These are phyloP conservation scores for Scomber colias DNA, from an alignment of 2,113 vertebrate genomes.

Conservation along the genomic window DNA sequence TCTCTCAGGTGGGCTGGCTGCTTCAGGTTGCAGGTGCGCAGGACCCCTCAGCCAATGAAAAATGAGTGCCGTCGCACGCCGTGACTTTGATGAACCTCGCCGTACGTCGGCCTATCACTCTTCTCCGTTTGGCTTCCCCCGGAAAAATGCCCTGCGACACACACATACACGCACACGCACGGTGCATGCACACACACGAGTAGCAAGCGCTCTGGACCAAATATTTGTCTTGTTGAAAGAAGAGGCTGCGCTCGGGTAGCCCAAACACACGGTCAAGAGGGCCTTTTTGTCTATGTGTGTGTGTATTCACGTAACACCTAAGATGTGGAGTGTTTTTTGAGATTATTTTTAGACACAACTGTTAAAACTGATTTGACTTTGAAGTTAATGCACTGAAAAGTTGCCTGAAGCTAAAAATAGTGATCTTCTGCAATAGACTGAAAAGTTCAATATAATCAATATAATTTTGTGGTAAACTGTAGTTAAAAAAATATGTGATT, in stretches of 20 bases:
- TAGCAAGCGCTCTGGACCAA: slow-evolving; percentile 69
- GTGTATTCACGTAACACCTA: slow-evolving; percentile 32
- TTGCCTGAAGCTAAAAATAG: slow-evolving; percentile 25
- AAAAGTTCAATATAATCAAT: neutral
- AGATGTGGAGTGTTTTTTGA: neutral
- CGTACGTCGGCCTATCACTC: slow-evolving; percentile 92
- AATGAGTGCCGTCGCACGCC: slow-evolving; percentile 92
- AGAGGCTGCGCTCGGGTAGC: slow-evolving; percentile 88
- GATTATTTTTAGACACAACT: slow-evolving; percentile 36
- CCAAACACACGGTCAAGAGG: slow-evolving; percentile 77
- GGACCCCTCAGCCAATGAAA: slow-evolving; percentile 96
- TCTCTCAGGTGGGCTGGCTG: slow-evolving; percentile 76
- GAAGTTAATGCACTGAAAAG: slow-evolving; percentile 24
- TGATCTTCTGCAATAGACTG: neutral
- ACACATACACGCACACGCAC: slow-evolving; percentile 59
- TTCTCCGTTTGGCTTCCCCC: slow-evolving; percentile 98
- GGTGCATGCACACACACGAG: slow-evolving; percentile 63
- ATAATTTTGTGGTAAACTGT: no score
- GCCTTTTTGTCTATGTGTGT: slow-evolving; percentile 42
- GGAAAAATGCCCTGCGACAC: slow-evolving; percentile 77
- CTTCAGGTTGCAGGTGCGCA: slow-evolving; percentile 90
- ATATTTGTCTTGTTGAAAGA: slow-evolving; percentile 98
- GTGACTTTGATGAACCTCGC: slow-evolving; percentile 99
- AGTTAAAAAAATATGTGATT: no score
- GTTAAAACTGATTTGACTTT: slow-evolving; percentile 34